Percentiles rank a stretch among this genome's conserved stretches.
Conservation (phyloP, 2,113 vertebrate species). For the Halichoerus grypus region DNA sequence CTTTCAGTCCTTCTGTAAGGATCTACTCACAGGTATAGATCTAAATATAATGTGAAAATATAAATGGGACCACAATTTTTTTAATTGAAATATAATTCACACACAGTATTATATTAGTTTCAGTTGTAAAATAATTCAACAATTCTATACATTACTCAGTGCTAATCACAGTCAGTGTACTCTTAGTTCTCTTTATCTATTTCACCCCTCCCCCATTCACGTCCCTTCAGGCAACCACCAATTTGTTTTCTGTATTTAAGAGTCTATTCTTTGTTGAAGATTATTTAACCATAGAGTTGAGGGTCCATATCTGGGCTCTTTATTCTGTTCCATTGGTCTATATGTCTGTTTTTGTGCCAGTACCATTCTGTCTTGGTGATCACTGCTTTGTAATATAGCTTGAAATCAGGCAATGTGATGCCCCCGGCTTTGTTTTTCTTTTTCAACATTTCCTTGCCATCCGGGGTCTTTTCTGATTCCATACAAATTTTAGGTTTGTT, state of each 20-base stretch:
- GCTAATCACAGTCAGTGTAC: not conserved
- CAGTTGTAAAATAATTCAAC: not conserved
- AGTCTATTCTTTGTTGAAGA: not conserved
- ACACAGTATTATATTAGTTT: not conserved
- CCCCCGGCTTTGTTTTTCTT: too few relatives aligned
- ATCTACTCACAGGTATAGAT: not conserved
- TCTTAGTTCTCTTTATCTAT: not conserved
- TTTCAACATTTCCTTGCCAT: too few relatives aligned
- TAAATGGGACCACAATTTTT: not conserved
- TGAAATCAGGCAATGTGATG: too few relatives aligned
- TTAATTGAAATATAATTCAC: not conserved
- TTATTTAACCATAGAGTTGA: too few relatives aligned
- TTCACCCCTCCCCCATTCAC: not conserved
- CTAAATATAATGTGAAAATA: constrained; percentile 30
- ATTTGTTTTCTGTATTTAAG: not conserved
- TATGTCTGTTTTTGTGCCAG: too few relatives aligned
- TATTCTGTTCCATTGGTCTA: too few relatives aligned
- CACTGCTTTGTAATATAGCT: too few relatives aligned
- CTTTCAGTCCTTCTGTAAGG: not conserved
- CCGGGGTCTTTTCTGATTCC: too few relatives aligned
- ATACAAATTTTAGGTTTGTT: too few relatives aligned
- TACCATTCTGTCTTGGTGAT: too few relatives aligned
- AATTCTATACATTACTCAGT: not conserved
- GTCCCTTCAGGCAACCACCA: not conserved
- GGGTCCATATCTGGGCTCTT: too few relatives aligned